A percentile compares a stretch with the other conserved stretches of the same genome.
These are phyloP conservation scores for Lasius platythorax DNA, from an alignment of 2,888 invertebrate genomes.

Conservation along the genomic window DNA sequence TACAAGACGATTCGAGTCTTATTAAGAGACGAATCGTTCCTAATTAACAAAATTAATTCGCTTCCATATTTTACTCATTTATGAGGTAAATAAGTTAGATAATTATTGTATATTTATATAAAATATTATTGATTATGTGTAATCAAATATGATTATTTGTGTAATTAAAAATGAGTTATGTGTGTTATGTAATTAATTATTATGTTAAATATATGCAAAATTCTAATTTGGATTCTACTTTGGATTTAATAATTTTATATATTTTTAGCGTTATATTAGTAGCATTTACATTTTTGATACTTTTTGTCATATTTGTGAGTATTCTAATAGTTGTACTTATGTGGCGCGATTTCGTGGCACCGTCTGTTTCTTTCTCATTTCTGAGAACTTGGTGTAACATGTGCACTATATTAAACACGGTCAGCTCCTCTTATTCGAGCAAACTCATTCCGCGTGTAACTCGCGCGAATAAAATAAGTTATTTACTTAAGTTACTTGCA, in stretches of 20 bases:
- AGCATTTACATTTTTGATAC: background rate
- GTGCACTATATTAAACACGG: conserved; percentile 45
- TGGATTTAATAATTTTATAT: background rate
- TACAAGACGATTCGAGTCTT: background rate
- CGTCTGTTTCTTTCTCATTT: conserved; percentile 52
- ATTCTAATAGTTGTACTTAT: conserved; percentile 2
- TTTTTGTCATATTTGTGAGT: background rate
- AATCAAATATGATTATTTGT: background rate
- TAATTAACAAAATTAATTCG: background rate
- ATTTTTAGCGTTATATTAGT: background rate
- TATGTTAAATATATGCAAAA: background rate
- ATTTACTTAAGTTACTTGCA: conserved; percentile 24
- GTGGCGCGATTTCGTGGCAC: conserved; percentile 8
- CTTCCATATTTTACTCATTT: background rate
- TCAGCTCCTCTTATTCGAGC: conserved; percentile 18
- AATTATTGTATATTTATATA: background rate
- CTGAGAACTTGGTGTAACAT: conserved; percentile 46
- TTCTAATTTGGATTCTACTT: background rate
- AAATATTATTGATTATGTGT: background rate
- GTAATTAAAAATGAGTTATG: background rate
- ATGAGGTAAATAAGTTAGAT: background rate
- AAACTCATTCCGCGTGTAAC: conserved; percentile 37
- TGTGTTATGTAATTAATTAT: background rate
- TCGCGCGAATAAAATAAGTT: conserved; percentile 25
- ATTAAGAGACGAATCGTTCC: background rate